A percentile compares a stretch with the other conserved stretches of the same genome.
phyloP scores from a whole-genome alignment of 2,113 vertebrate species.

The Marcusenius ussheri region DNA sequence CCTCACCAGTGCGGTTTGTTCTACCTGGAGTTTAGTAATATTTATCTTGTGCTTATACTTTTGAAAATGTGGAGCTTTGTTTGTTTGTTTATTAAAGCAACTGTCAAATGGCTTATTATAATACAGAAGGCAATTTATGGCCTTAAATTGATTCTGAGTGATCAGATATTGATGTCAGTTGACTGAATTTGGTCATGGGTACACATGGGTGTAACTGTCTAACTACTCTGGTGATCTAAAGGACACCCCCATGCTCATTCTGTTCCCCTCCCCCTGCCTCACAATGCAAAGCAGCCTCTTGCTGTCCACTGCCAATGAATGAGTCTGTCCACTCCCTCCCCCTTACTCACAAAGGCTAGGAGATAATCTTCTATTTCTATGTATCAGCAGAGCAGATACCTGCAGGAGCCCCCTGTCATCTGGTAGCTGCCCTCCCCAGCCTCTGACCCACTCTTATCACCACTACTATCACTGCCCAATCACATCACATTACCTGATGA shows the following conservation, averaged over 20 bases:
- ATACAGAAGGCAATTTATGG: background rate
- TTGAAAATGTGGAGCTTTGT: background rate
- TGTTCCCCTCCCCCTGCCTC: slow-evolving; percentile 21
- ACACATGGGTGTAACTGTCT: background rate
- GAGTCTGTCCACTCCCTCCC: slow-evolving; percentile 11
- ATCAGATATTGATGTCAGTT: slow-evolving; percentile 3
- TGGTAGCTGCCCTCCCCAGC: background rate
- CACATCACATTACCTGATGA: background rate
- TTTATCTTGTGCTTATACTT: background rate
- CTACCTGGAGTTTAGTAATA: background rate
- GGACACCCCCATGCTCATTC: background rate
- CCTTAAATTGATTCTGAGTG: background rate
- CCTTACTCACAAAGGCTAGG: background rate
- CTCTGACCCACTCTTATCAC: background rate
- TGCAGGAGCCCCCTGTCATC: background rate
- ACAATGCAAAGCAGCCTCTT: slow-evolving; percentile 22
- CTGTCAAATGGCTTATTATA: background rate
- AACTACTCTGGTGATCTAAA: background rate
- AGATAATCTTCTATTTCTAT: slow-evolving; percentile 13
- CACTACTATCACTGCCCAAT: background rate
- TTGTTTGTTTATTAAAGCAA: background rate
- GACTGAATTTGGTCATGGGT: slow-evolving; percentile 5
- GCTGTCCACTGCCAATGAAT: slow-evolving; percentile 13
- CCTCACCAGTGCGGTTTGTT: background rate
- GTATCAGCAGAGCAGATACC: slow-evolving; percentile 14